Evolutionary conservation across 1,140 invertebrate species (phyloP).

Genomic region (Spodoptera litura): DNA sequence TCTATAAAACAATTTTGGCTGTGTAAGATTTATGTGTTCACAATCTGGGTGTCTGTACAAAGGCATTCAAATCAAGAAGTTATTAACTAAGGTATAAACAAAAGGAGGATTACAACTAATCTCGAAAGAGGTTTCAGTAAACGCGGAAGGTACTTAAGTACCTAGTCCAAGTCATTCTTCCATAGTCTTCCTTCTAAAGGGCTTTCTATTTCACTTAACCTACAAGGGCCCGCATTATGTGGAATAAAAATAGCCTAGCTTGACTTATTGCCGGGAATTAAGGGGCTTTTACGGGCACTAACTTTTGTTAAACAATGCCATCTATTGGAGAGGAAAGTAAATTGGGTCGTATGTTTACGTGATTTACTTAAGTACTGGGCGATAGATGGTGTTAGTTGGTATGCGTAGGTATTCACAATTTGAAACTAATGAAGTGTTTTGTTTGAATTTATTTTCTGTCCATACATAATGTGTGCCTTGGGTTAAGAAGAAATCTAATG

Average conservation of each 20-base stretch:
- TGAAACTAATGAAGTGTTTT: not conserved
- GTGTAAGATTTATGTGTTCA: no score
- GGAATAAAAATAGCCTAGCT: slow-evolving; percentile 43
- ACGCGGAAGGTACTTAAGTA: not conserved
- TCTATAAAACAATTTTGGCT: no score
- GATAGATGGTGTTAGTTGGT: not conserved
- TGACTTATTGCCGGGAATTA: slow-evolving; percentile 33
- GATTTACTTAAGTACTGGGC: not conserved
- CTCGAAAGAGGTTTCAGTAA: not conserved
- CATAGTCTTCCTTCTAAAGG: not conserved
- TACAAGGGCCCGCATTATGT: slow-evolving; percentile 20
- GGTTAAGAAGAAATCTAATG: no score
- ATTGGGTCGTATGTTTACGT: slow-evolving; percentile 22
- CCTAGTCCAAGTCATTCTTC: not conserved
- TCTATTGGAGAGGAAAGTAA: slow-evolving; percentile 1
- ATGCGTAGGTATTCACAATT: no score
- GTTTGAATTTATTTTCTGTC: not conserved
- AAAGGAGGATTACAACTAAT: not conserved
- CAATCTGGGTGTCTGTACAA: no score
- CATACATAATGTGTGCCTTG: no score
- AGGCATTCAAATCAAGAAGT: no score
- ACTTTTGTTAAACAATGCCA: slow-evolving; percentile 24
- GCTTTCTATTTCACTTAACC: slow-evolving; percentile 16
- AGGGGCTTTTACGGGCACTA: slow-evolving; percentile 17
- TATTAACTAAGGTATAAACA: not conserved